Conservation (phyloP, 2,113 vertebrate genomes). For the Formicarius rufipectus region DNA sequence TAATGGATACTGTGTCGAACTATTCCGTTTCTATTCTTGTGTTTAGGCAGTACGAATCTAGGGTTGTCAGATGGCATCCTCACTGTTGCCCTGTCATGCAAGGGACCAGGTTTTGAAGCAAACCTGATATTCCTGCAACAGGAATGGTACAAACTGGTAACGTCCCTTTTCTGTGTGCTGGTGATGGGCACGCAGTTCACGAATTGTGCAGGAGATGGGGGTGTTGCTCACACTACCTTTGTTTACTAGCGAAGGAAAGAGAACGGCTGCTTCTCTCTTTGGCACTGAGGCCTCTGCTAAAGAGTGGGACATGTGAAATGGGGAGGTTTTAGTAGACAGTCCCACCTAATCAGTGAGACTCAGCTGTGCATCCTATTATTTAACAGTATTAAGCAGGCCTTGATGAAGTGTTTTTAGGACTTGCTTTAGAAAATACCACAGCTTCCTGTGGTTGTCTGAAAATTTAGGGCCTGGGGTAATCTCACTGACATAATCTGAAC, state of each 20-base stretch:
- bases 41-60: neutral
- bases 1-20: constrained; percentile 46
- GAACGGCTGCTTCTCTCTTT: neutral
- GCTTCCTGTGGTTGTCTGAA: neutral
- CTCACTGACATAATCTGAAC: neutral
- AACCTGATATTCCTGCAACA: neutral
- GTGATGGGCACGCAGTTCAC: constrained; percentile 39
- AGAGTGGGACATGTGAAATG: accelerated
- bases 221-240: constrained; percentile 59
- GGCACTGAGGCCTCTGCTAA: neutral
- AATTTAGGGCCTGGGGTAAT: neutral
- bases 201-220: constrained; percentile 55
- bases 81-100: neutral
- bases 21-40: constrained; percentile 32
- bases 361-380: neutral
- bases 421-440: neutral
- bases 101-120: neutral
- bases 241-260: neutral
- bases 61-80: neutral
- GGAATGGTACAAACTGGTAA: neutral
- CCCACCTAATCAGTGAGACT: neutral
- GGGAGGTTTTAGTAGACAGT: neutral
- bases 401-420: neutral
- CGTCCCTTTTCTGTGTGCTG: neutral
- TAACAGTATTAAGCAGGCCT: neutral